phyloP scores from a whole-genome alignment of 2,113 vertebrate species.

The Tachysurus vachellii region DNA sequence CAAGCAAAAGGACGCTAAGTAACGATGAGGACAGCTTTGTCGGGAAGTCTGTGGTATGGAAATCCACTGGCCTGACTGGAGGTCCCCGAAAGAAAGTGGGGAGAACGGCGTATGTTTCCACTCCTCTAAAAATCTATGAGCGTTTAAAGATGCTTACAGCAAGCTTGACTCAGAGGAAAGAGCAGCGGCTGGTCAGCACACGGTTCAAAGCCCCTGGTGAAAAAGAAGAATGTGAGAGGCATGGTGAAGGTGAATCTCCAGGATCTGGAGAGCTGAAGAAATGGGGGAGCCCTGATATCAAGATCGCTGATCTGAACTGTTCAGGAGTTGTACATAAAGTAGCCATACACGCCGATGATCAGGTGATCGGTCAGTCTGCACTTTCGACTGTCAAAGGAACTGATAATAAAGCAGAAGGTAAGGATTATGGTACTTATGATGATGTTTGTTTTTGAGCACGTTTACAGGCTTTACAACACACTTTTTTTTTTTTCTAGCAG shows the following conservation, averaged over 20 bases:
- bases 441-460: neutral
- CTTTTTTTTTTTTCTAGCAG: neutral
- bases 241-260: neutral
- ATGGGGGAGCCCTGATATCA: slow-evolving; percentile 66
- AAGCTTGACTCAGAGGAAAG: slow-evolving; percentile 66
- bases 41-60: slow-evolving; percentile 17
- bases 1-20: neutral
- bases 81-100: slow-evolving; percentile 46
- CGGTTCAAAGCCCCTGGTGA: slow-evolving; percentile 36
- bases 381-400: neutral
- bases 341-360: slow-evolving; percentile 53
- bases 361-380: neutral
- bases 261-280: slow-evolving; percentile 55
- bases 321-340: slow-evolving; percentile 77
- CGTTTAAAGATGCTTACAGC: slow-evolving; percentile 77
- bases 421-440: neutral
- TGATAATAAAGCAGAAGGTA: slow-evolving; percentile 29
- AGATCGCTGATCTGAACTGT: slow-evolving; percentile 72
- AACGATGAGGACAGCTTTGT: neutral
- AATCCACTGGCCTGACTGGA: neutral
- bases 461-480: neutral
- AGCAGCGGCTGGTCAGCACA: slow-evolving; percentile 44
- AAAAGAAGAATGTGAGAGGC: neutral
- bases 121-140: slow-evolving; percentile 83
- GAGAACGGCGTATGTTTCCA: slow-evolving; percentile 70